Base-by-base conservation (phyloP, 2,888 invertebrate genomes). In the Mantis religiosa region DNA sequence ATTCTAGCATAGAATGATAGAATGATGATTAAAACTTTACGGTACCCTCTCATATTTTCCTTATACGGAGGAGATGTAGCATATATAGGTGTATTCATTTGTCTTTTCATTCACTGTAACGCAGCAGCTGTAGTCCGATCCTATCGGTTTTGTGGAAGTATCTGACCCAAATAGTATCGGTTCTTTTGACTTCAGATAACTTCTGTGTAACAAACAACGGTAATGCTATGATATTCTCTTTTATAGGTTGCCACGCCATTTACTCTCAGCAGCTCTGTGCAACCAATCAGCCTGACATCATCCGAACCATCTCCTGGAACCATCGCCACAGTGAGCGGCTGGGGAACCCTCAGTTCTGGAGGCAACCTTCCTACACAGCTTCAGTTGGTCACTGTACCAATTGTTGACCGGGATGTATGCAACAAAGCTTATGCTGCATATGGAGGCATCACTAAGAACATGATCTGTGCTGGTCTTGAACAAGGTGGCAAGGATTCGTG, bases 401-500 rank as follows among this genome's bases (percentile, higher is more conserved):
- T 54, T 15, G 20, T n/a, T n/a, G 85, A 85, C 28, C 41, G 25
- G 3, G 20, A 85, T 0, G 15, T 0, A 8, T 85, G 85, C 41
- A 85, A 85, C 54, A 14, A 2, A 4, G 27, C 28, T 54, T 85
- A 85, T 20, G 4, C n/a, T 12, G 41, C 34, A 2, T 20, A n/a
- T 4, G 20, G 85, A 27, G 28, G 54, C 20, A 25, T 71, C 54
- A 71, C 54, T 71, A 6, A 15, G 15, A 7, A 25, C 25, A 71
- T 71, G 54, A 71, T 71, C 54, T 71, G 54, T 6, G 54, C 54
- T 6, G 54, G 54, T 71, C 20, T 20, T 15, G 25, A 71, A 1
- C 15, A 15, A 71, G 54, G 54, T 2, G 54, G 54, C 54, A 71
- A 71, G 54, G 54, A 71, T 8, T 71, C 95, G 87, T 95, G 95